phyloP scores from a whole-genome alignment of 2,888 invertebrate genomes.

The Epsilonema sp. region DNA sequence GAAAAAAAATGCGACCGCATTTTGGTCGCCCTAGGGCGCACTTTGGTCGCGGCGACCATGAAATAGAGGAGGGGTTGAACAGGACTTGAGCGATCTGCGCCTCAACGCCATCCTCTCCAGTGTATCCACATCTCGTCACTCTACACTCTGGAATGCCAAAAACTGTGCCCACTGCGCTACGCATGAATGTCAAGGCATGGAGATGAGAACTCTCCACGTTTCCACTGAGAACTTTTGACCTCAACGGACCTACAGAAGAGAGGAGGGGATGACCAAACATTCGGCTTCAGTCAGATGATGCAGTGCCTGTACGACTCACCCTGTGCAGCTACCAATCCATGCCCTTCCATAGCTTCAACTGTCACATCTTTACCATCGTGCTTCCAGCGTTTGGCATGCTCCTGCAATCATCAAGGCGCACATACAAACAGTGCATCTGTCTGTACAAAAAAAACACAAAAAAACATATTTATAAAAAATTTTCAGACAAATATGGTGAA shows the following conservation, averaged over 20 bases:
- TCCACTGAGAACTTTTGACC: conserved; percentile 39
- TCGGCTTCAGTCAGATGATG: too few relatives aligned
- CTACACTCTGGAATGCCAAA: conserved; percentile 28
- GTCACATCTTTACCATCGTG: neutral
- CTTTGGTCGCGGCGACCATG: too few relatives aligned
- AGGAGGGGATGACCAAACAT: too few relatives aligned
- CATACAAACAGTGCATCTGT: too few relatives aligned
- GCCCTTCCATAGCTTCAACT: neutral
- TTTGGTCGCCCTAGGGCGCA: too few relatives aligned
- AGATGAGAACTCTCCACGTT: conserved; percentile 44
- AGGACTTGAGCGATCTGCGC: too few relatives aligned
- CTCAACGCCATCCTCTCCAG: conserved; percentile 96
- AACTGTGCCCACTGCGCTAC: conserved; percentile 10
- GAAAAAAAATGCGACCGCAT: too few relatives aligned
- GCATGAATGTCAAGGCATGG: conserved; percentile 17
- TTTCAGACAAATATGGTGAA: too few relatives aligned
- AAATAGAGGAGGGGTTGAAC: too few relatives aligned
- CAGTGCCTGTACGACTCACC: too few relatives aligned
- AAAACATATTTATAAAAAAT: too few relatives aligned
- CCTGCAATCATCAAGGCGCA: too few relatives aligned
- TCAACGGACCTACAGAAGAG: conserved; percentile 35
- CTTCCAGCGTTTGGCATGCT: conserved; percentile 23
- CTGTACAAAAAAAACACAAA: conserved; percentile 10
- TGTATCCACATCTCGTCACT: conserved; percentile 77
- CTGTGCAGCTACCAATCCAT: neutral